Base-by-base conservation (phyloP, 2,888 invertebrate species). In the Cinara cedri region DNA sequence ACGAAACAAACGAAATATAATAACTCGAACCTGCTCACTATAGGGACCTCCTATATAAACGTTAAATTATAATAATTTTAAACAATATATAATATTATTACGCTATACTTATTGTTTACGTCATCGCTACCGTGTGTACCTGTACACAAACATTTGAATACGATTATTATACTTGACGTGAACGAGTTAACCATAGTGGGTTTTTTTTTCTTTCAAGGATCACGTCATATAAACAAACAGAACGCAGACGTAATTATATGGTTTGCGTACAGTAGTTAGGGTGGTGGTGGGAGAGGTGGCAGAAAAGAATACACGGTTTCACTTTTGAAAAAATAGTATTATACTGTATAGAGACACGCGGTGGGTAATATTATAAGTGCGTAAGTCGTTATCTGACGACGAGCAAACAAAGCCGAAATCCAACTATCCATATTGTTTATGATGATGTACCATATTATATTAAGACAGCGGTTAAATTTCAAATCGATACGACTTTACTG, bases 271-370 rank as follows among this genome's bases (percentile, higher is more conserved):
- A 19, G n/a, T n/a, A n/a, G n/a, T n/a, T n/a, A n/a, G n/a, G n/a
- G n/a, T n/a, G n/a, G n/a, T n/a, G n/a, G n/a, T n/a, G 24, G 34
- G 24, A 65, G 19, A 66, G 44, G 26, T 51, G 6, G 6, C 24
- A 26, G 24, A 34, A 16, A 49, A 68, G 68, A 68, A 26, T 68
- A 68, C 68, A 51, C n/a, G 68, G 13, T 68, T 68, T 68, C 26
- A 68, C 68, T 68, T 68, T 68, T 68, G 68, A 49, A 68, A n/a
- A 68, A 68, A 68, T 21, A n/a, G 13, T 65, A 34, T 34, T 34
- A 34, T 34, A n/a, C n/a, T 34, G 34, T 34, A 34, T 34, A 34
- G 34, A 34, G 34, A 34, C 34, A 3, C 34, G 34, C 34, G 34
- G 34, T 34, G 34, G 34, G 34, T 6, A 34, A 34, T 34, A 34